Conservation (phyloP, 2,797 vertebrate genomes). For the Sebastes wilsoni region DNA sequence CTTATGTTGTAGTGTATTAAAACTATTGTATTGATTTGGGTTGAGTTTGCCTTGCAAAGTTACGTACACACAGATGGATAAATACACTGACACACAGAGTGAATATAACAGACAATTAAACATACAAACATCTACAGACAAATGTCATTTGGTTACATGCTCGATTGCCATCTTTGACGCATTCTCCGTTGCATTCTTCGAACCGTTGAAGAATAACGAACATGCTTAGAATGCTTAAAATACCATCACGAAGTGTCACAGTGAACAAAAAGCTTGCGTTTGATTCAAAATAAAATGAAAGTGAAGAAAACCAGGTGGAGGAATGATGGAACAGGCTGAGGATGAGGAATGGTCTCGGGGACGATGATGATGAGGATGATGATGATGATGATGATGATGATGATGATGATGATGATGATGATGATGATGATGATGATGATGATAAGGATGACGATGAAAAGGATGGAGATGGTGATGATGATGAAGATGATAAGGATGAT, state of each 20-base stretch:
- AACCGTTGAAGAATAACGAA: conserved; percentile 70
- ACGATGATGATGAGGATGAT: conserved; percentile 1
- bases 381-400: neutral
- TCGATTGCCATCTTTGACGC: conserved; percentile 63
- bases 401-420: neutral
- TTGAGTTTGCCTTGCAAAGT: conserved; percentile 64
- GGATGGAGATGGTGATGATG: neutral
- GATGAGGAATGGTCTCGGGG: conserved; percentile 1
- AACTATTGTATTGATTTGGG: conserved; percentile 37
- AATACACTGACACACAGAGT: conserved; percentile 63
- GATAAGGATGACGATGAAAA: neutral
- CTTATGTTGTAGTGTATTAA: neutral
- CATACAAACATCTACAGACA: conserved; percentile 73
- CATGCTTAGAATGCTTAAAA: conserved; percentile 78
- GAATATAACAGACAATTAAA: conserved; percentile 70
- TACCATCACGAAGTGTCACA: conserved; percentile 63
- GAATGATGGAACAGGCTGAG: conserved; percentile 4
- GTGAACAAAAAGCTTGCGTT: conserved; percentile 61
- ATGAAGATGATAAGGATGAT: neutral
- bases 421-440: neutral
- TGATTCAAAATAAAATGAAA: conserved; percentile 41
- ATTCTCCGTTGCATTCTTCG: conserved; percentile 76
- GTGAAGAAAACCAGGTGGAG: conserved; percentile 18
- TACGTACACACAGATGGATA: conserved; percentile 66
- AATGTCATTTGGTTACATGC: conserved; percentile 76